Conservation (phyloP, 2,113 vertebrate genomes). For the Sitta europaea region DNA sequence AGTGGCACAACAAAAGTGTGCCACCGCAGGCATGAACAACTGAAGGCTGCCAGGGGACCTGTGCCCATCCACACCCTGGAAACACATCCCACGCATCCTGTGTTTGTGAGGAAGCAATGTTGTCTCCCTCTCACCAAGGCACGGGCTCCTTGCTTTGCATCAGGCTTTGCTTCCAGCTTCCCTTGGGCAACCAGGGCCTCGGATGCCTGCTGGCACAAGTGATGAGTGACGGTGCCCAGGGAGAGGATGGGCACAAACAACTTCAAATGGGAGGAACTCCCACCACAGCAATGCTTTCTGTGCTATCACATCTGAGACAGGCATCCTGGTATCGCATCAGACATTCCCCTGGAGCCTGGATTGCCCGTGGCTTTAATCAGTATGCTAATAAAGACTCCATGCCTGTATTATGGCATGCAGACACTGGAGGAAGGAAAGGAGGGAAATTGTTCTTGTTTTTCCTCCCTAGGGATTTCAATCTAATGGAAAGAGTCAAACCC, state of each 20-base stretch:
- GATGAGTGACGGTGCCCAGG: not conserved
- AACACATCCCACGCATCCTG: not conserved
- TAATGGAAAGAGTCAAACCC: not conserved
- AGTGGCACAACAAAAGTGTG: fast-evolving
- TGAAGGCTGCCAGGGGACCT: not conserved
- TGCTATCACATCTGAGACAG: not conserved
- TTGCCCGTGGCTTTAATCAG: constrained; percentile 41
- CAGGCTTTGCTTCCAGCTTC: not conserved
- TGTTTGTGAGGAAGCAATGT: fast-evolving
- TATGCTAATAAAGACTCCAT: constrained; percentile 39
- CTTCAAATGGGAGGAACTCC: not conserved
- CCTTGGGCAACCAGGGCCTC: not conserved
- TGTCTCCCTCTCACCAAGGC: not conserved
- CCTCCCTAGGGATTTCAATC: not conserved
- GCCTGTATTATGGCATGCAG: not conserved
- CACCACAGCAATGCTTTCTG: not conserved
- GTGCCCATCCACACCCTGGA: not conserved
- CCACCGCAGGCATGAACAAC: not conserved
- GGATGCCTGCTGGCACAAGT: not conserved
- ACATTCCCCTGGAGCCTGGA: not conserved
- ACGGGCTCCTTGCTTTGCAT: not conserved
- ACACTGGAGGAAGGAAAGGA: not conserved
- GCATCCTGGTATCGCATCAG: not conserved
- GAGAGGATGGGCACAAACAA: not conserved
- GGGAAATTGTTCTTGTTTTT: not conserved